These are phyloP conservation scores for Cataglyphis altisquamis DNA, from an alignment of 2,888 invertebrate genomes.

Conservation along the genomic window DNA sequence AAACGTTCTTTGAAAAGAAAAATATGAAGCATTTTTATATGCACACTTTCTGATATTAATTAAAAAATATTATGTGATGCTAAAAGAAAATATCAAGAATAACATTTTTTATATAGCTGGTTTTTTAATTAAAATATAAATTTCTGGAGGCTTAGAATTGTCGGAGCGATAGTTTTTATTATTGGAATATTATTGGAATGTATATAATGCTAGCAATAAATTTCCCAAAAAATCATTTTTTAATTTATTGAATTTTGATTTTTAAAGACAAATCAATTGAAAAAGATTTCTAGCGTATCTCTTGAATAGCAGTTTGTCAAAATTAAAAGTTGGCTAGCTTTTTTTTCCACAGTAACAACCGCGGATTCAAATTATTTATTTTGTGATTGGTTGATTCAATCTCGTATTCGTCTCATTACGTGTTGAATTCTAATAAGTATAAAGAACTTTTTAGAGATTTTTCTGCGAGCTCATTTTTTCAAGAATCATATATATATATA, in stretches of 20 bases:
- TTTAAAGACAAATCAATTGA: not conserved
- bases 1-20: not conserved
- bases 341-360: not conserved
- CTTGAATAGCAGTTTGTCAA: not conserved
- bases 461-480: not conserved
- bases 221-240: not conserved
- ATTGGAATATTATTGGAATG: not conserved
- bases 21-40: not conserved
- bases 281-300: not conserved
- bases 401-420: not conserved
- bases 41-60: not conserved
- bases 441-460: not conserved
- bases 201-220: not conserved
- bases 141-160: not conserved
- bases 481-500: not conserved
- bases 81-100: not conserved
- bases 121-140: slow-evolving; percentile 2
- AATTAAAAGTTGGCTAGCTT: not conserved
- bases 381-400: not conserved
- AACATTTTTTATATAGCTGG: not conserved
- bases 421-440: not conserved
- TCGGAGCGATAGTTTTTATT: not conserved
- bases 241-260: not conserved
- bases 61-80: not conserved
- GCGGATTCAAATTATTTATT: not conserved